These are phyloP conservation scores for Anadara kagoshimensis DNA, from an alignment of 1,140 invertebrate genomes.

Conservation along the genomic window DNA sequence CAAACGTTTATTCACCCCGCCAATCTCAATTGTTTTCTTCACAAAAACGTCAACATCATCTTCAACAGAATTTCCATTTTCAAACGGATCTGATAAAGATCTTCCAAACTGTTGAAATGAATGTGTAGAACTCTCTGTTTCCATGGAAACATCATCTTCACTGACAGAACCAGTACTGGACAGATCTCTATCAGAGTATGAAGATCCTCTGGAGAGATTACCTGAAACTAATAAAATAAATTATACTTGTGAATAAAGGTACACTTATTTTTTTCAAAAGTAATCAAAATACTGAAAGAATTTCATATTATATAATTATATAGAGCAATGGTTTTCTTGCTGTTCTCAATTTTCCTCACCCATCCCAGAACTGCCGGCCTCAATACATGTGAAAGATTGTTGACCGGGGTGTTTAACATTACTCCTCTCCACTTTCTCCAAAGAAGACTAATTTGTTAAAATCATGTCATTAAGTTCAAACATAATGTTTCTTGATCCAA, in stretches of 20 bases:
- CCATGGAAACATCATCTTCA: constrained; percentile 49
- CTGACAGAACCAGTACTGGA: constrained; percentile 57
- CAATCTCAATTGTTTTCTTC: not conserved
- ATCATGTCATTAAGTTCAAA: too few relatives aligned
- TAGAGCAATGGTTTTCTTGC: too few relatives aligned
- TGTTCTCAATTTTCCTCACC: too few relatives aligned
- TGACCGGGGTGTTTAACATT: too few relatives aligned
- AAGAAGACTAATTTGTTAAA: too few relatives aligned
- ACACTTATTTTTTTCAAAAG: not conserved
- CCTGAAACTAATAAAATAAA: not conserved
- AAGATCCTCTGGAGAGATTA: not conserved
- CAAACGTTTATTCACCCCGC: not conserved
- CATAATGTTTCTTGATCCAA: too few relatives aligned
- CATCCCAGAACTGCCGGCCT: too few relatives aligned
- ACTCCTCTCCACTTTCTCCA: too few relatives aligned
- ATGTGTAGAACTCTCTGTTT: constrained; percentile 4
- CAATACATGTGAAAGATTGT: too few relatives aligned
- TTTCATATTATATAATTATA: not conserved
- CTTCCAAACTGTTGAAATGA: constrained; percentile 4
- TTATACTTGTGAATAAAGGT: not conserved
- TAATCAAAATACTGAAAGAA: not conserved
- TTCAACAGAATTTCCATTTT: constrained; percentile 2
- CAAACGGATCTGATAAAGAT: constrained; percentile 32
- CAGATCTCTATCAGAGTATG: constrained; percentile 34
- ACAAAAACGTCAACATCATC: not conserved